A percentile compares a stretch with the other conserved stretches of the same genome.
phyloP scores from a whole-genome alignment of 2,113 vertebrate species.

The Equus quagga region DNA sequence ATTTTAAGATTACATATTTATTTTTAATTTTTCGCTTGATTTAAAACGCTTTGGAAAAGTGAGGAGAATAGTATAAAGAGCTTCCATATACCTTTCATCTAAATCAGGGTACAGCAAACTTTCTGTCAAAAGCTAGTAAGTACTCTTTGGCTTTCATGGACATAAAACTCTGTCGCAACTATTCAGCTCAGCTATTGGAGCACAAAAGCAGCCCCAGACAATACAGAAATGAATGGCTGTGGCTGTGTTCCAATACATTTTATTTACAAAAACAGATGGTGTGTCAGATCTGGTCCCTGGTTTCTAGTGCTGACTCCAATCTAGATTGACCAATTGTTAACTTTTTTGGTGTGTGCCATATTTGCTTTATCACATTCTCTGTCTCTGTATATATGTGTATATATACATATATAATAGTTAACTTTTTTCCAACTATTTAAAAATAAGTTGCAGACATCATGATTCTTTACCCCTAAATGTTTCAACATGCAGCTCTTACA shows the following conservation, averaged over 20 bases:
- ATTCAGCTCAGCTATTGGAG: fast-evolving
- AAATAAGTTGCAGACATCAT: neutral
- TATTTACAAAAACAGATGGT: neutral
- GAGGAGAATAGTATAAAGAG: neutral
- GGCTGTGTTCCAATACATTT: neutral
- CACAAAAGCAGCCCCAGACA: too few relatives aligned
- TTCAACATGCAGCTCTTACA: neutral
- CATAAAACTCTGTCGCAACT: neutral
- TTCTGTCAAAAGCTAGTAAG: neutral
- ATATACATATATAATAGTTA: neutral
- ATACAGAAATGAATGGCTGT: neutral
- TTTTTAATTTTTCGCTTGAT: neutral
- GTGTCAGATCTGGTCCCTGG: neutral
- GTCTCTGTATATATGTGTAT: neutral
- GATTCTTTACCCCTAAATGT: neutral
- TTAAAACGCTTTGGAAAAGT: neutral
- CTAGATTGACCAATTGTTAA: neutral
- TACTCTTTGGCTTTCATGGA: neutral
- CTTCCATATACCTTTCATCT: neutral
- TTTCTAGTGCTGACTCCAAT: neutral
- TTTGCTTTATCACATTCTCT: neutral
- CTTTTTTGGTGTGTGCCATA: neutral
- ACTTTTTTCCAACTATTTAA: neutral
- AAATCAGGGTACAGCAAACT: too few relatives aligned
- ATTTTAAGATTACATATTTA: neutral